Conservation (phyloP, 2,797 vertebrate species). For the Sebastes trivittatus region DNA sequence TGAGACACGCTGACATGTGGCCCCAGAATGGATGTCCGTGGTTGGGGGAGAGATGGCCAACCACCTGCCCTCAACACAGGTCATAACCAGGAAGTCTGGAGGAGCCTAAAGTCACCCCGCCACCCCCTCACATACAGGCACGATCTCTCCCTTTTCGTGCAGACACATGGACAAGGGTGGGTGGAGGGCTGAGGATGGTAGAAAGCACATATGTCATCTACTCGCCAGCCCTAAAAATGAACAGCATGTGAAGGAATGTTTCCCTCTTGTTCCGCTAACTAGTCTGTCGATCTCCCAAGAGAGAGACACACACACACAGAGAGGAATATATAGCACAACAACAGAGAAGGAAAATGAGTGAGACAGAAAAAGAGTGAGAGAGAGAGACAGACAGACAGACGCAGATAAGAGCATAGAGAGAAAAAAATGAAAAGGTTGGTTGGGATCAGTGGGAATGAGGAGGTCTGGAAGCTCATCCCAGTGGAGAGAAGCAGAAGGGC, state of each 20-base stretch:
- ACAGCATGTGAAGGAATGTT: slow-evolving; percentile 51
- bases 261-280: slow-evolving; percentile 8
- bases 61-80: slow-evolving; percentile 62
- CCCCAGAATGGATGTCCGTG: not conserved
- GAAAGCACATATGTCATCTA: slow-evolving; percentile 42
- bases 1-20: slow-evolving; percentile 12
- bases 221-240: slow-evolving; percentile 13
- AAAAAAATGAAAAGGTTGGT: slow-evolving; percentile 60
- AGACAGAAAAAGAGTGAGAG: not conserved
- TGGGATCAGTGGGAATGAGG: slow-evolving; percentile 86
- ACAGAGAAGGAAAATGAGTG: slow-evolving; percentile 29
- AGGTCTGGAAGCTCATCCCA: slow-evolving; percentile 88
- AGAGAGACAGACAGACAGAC: slow-evolving; percentile 7
- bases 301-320: not conserved
- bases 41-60: slow-evolving; percentile 24
- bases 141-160: slow-evolving; percentile 6
- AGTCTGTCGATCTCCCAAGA: slow-evolving; percentile 10
- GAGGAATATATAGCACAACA: slow-evolving; percentile 11
- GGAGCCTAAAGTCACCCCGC: slow-evolving; percentile 6
- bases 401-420: not conserved
- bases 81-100: slow-evolving; percentile 43
- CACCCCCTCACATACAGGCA: not conserved
- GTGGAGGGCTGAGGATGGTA: slow-evolving; percentile 13
- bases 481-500: slow-evolving; percentile 93
- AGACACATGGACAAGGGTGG: slow-evolving; percentile 28